Evolutionary conservation across 2,113 vertebrate species (phyloP).

Genomic region (Pedetes capensis): DNA sequence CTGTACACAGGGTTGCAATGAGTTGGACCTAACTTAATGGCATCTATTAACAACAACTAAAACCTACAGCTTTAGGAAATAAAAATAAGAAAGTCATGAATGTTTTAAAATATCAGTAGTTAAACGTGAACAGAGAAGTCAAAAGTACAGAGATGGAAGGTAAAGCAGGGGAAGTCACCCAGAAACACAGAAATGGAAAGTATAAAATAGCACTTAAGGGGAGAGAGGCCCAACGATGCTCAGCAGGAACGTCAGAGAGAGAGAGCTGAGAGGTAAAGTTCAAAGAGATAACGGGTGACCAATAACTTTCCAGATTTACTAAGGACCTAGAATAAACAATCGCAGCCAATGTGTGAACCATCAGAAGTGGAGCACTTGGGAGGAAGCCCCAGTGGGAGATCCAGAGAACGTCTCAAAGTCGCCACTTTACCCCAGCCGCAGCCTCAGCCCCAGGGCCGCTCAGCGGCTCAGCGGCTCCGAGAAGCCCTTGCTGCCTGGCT

Average conservation of each 20-base stretch:
- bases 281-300: background rate
- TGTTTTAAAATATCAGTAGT: background rate
- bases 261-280: background rate
- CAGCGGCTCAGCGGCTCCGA: fast-evolving
- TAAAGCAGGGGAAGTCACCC: background rate
- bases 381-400: background rate
- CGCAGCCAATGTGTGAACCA: background rate
- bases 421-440: fast-evolving
- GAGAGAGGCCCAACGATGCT: background rate
- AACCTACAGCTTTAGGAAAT: constrained; percentile 13
- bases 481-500: fast-evolving
- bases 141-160: background rate
- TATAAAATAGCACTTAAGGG: background rate
- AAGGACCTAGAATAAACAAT: background rate
- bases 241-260: background rate
- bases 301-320: background rate
- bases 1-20: too few relatives aligned
- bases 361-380: background rate
- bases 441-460: fast-evolving
- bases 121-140: background rate
- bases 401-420: fast-evolving
- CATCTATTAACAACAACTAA: too few relatives aligned
- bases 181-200: background rate
- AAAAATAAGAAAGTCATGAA: constrained; percentile 7
- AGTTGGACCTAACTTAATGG: too few relatives aligned